phyloP scores from a whole-genome alignment of 2,113 vertebrate species.

The Haemorhous mexicanus region DNA sequence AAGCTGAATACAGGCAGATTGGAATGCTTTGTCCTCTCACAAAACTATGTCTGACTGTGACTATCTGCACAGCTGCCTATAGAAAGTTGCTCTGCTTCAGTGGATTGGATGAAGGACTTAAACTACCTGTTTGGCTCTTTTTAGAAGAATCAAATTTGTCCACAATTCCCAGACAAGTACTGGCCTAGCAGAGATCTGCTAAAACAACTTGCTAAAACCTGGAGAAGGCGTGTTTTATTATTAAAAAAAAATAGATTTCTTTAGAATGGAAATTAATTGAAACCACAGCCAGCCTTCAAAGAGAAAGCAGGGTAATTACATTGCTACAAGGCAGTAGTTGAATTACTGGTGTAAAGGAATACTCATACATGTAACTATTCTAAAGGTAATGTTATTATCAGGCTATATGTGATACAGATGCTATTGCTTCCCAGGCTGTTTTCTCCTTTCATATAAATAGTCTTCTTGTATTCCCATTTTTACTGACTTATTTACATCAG shows the following conservation, averaged over 20 bases:
- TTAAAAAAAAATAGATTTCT: constrained; percentile 33
- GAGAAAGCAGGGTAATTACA: constrained; percentile 42
- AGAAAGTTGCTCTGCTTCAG: neutral
- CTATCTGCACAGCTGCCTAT: neutral
- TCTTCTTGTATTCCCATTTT: neutral
- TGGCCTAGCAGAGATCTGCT: neutral
- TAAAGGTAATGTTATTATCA: constrained; percentile 10
- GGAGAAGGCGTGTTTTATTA: neutral
- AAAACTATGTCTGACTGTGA: neutral
- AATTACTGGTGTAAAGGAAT: constrained; percentile 38
- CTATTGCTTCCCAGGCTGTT: neutral
- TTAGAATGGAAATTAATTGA: constrained; percentile 52
- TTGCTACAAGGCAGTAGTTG: constrained; percentile 28
- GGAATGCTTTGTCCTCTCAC: neutral
- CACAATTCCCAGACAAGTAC: neutral
- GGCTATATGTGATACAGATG: neutral
- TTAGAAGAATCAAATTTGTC: neutral
- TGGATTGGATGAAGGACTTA: neutral
- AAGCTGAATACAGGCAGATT: neutral
- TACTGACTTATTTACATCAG: neutral
- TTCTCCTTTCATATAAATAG: neutral
- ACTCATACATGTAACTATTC: neutral
- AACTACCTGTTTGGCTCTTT: neutral
- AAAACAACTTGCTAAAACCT: neutral
- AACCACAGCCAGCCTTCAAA: constrained; percentile 41